Evolutionary conservation across 2,113 vertebrate genomes (phyloP).

Genomic region (Oceanites oceanicus): DNA sequence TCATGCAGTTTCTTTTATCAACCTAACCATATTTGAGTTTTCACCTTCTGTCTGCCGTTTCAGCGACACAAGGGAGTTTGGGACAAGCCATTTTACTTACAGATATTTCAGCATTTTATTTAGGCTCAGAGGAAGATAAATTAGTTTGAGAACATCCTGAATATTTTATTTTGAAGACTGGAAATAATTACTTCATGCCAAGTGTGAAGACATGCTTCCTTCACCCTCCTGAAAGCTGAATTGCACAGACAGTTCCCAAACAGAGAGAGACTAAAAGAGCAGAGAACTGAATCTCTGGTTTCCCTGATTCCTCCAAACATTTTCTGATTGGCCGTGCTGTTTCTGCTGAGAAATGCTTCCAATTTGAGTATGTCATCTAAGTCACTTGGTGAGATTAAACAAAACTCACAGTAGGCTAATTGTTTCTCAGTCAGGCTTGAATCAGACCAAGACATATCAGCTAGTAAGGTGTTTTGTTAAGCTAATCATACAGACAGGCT

Average conservation of each 20-base stretch:
- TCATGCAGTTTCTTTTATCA: background rate
- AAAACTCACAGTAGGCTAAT: background rate
- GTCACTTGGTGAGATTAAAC: background rate
- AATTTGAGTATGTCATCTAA: background rate
- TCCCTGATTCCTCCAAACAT: background rate
- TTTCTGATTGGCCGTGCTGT: accelerated
- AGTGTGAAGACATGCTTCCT: background rate
- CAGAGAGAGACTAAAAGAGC: background rate
- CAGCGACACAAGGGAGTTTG: background rate
- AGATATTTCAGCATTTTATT: background rate
- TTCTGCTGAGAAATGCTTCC: background rate
- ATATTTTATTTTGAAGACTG: background rate
- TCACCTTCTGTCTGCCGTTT: background rate
- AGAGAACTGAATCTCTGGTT: background rate
- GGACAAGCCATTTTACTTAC: background rate
- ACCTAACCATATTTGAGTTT: background rate
- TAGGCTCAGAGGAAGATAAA: background rate
- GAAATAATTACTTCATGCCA: background rate
- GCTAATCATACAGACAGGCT: background rate
- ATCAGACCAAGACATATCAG: background rate
- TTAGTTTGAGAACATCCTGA: background rate
- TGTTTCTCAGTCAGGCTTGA: background rate
- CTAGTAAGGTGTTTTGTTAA: background rate
- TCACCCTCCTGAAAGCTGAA: background rate
- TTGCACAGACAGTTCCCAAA: background rate